A percentile compares a stretch with the other conserved stretches of the same genome.
These are phyloP conservation scores for Pachydiplax longipennis DNA, from an alignment of 2,888 invertebrate genomes.

Conservation along the genomic window DNA sequence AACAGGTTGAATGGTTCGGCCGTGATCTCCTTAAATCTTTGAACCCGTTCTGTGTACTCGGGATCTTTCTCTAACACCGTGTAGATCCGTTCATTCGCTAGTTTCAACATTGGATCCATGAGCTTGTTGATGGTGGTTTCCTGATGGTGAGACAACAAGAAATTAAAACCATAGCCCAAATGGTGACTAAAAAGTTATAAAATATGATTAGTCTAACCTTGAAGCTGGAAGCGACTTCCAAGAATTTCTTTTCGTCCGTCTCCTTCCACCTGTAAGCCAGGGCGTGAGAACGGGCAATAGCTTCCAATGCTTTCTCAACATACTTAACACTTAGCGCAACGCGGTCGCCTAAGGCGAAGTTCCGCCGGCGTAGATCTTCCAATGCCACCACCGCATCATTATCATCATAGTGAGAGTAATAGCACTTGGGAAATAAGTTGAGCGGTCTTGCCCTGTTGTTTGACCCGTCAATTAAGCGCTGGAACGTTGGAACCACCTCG, in stretches of 20 bases:
- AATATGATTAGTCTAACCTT: neutral
- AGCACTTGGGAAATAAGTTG: constrained; percentile 5
- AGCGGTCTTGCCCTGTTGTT: neutral
- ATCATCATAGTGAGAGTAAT: constrained; percentile 2
- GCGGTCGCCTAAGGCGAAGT: neutral
- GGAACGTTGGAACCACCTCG: neutral
- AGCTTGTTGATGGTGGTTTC: neutral
- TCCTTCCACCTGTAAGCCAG: constrained; percentile 4
- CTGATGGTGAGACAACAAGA: neutral
- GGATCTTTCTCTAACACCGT: neutral
- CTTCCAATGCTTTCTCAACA: constrained; percentile 1
- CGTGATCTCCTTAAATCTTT: neutral
- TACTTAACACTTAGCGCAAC: neutral
- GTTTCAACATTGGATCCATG: neutral
- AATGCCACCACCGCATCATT: constrained; percentile 8
- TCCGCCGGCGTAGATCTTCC: constrained; percentile 1
- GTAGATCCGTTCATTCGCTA: neutral
- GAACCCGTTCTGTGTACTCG: neutral
- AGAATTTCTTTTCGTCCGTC: neutral
- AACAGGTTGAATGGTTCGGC: neutral
- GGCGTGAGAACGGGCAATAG: neutral
- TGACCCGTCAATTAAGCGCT: neutral
- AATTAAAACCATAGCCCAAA: neutral
- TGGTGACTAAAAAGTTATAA: neutral
- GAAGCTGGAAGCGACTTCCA: neutral